Percentiles rank a stretch among this genome's conserved stretches.
Conservation (phyloP, 2,113 vertebrate species). For the Paradoxurus hermaphroditus region DNA sequence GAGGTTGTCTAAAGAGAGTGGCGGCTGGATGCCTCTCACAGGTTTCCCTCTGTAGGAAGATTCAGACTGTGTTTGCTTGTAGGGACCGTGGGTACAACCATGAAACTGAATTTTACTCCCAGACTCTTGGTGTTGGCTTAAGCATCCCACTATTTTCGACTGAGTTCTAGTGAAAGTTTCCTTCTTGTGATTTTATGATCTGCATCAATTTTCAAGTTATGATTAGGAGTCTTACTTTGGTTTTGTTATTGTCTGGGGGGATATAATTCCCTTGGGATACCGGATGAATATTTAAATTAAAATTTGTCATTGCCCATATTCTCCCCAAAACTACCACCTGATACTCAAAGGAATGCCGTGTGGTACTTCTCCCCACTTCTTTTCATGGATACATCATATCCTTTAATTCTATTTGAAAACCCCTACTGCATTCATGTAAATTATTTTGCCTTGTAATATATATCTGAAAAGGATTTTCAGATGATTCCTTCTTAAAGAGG, state of each 20-base stretch:
- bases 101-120: background rate
- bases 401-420: background rate
- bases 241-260: background rate
- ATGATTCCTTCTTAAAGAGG: background rate
- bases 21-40: rapidly evolving
- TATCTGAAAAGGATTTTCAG: background rate
- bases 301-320: background rate
- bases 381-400: background rate
- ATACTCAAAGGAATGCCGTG: background rate
- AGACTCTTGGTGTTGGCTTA: background rate
- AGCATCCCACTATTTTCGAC: background rate
- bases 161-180: background rate
- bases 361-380: background rate
- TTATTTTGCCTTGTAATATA: background rate
- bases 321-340: background rate
- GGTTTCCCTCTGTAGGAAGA: background rate
- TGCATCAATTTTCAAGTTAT: background rate
- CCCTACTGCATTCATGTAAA: background rate
- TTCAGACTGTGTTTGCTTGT: background rate
- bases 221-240: background rate
- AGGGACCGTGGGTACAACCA: background rate
- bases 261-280: background rate
- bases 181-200: background rate
- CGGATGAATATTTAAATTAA: background rate
- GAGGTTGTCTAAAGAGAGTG: background rate